Percentiles rank a stretch among this genome's conserved stretches.
These are phyloP conservation scores for Coregonus clupeaformis DNA, from an alignment of 2,113 vertebrate genomes.

Conservation along the genomic window DNA sequence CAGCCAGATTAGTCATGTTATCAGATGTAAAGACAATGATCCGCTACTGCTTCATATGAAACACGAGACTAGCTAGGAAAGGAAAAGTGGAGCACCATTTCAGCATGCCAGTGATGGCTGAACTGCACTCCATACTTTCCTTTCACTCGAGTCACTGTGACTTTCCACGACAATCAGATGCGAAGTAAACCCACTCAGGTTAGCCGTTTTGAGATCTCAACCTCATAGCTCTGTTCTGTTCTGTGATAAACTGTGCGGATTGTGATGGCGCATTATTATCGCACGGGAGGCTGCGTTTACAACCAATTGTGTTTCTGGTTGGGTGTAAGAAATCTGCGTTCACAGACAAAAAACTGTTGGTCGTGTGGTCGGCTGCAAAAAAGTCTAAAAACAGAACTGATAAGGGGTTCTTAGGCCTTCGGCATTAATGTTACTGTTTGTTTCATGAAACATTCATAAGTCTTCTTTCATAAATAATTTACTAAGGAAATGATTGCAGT, in stretches of 20 bases:
- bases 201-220: background rate
- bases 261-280: background rate
- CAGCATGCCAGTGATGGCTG: too few species aligned
- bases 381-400: background rate
- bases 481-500: slow-evolving; percentile 70
- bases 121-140: background rate
- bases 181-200: slow-evolving; percentile 23
- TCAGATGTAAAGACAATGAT: too few species aligned
- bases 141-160: background rate
- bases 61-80: too few species aligned
- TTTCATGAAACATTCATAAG: slow-evolving; percentile 68
- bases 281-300: background rate
- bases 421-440: slow-evolving; percentile 45
- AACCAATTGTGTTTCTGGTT: background rate
- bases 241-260: too few species aligned
- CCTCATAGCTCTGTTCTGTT: background rate
- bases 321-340: too few species aligned
- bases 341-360: too few species aligned
- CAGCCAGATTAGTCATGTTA: too few species aligned
- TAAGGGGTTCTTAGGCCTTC: background rate
- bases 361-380: background rate
- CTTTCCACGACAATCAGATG: background rate
- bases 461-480: slow-evolving; percentile 68
- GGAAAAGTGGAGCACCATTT: too few species aligned
- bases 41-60: background rate